phyloP scores from a whole-genome alignment of 2,113 vertebrate genomes.

The Salvelinus namaycush region DNA sequence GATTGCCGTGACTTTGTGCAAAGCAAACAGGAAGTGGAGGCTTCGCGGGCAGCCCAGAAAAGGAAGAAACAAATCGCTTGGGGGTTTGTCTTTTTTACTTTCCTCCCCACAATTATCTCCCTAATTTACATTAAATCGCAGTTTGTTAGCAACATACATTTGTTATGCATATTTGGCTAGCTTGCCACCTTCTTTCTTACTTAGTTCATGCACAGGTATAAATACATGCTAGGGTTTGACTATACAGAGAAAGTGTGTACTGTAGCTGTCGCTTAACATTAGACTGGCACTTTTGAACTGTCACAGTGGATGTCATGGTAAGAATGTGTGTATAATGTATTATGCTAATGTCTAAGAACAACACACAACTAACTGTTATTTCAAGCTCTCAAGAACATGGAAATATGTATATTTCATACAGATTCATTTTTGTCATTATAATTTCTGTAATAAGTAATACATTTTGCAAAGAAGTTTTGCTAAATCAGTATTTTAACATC shows the following conservation, averaged over 20 bases:
- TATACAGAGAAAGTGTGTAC: not conserved
- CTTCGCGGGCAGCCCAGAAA: constrained; percentile 82
- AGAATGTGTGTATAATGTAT: not conserved
- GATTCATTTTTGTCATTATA: no score
- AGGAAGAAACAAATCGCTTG: constrained; percentile 89
- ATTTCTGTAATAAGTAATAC: not conserved
- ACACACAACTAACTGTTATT: not conserved
- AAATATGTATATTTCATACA: not conserved
- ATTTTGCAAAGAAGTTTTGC: not conserved
- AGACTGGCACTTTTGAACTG: no score
- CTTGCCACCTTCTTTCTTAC: not conserved
- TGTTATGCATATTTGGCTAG: not conserved
- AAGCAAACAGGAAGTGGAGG: constrained; percentile 87
- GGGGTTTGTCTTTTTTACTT: constrained; percentile 82
- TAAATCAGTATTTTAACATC: constrained; percentile 15
- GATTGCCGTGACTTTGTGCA: constrained; percentile 90
- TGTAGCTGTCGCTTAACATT: no score
- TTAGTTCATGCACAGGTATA: not conserved
- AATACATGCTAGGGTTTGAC: not conserved
- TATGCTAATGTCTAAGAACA: not conserved
- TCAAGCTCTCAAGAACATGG: not conserved
- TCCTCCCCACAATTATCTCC: constrained; percentile 4
- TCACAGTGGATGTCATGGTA: not conserved
- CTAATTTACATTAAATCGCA: not conserved
- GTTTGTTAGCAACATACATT: not conserved